Evolutionary conservation across 2,113 vertebrate species (phyloP), one percentile per base, ranked within the genome.

Genomic region (Brachirus orientalis): DNA sequence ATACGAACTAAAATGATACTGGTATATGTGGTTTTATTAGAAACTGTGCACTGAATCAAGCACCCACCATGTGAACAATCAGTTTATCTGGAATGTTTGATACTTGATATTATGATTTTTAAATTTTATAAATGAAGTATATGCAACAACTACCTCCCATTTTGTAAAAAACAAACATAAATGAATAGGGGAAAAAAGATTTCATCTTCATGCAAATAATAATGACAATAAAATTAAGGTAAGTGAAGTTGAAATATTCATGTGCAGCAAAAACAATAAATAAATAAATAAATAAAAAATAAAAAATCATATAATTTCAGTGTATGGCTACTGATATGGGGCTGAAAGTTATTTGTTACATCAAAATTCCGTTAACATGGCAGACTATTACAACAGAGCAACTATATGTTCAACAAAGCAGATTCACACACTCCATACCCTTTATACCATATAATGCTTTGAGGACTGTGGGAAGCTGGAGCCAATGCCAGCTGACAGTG

Each of bases 11-110:
- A 83, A 81, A 55, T 12, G 1, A 12, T 14, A 83, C 60, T 58
- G 73, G 52, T 68, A 72, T 14, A 81, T 75, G 63, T 81, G 63
- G 58, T 82, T 87, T 89, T 88, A 87, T 91, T 86, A 84, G 54
- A 89, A 90, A 88, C 59, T 78, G 82, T 84, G 75, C 78, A 79
- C 65, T 51, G 50, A 85, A 74, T 75, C 75, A 87, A 70, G 63
- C 79, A 75, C 84, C 77, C 73, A 85, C 69, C 72, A 75, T 2
- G 52, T 85, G 56, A 87, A 88, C 76, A 86, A 85, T 84, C 84
- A 79, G 72, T 86, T 81, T 71, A 80, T 75, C 79, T 72, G 76
- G 74, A 84, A 89, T 88, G 80, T 83, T 80, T 74, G 65, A 65
- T 71, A 76, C 22, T n/a, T n/a, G n/a, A n/a, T n/a, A n/a, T n/a